A percentile compares a stretch with the other conserved stretches of the same genome.
Evolutionary conservation across 2,113 vertebrate genomes (phyloP).

Genomic region (Eira barbara): DNA sequence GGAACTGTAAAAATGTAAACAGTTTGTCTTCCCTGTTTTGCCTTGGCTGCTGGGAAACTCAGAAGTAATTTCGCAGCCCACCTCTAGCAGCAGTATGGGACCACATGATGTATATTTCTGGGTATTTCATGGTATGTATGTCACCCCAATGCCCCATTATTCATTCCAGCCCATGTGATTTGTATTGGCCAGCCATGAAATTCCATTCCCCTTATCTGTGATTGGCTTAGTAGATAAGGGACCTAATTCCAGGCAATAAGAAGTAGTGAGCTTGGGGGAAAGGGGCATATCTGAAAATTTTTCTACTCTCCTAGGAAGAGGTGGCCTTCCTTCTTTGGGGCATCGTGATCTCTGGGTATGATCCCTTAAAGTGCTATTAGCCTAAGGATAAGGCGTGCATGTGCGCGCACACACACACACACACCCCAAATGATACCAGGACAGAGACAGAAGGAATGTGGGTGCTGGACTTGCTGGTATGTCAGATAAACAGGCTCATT

Average conservation of each 20-base stretch:
- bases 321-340: background rate
- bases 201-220: background rate
- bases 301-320: background rate
- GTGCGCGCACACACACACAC: fast-evolving
- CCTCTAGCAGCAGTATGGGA: background rate
- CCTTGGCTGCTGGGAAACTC: background rate
- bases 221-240: background rate
- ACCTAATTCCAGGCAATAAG: background rate
- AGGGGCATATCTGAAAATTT: background rate
- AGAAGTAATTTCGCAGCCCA: background rate
- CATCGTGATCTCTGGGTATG: background rate
- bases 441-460: background rate
- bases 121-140: background rate
- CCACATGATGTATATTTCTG: background rate
- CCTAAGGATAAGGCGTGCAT: background rate
- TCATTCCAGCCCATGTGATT: background rate
- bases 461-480: background rate
- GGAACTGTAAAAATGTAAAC: background rate
- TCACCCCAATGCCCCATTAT: background rate
- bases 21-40: background rate
- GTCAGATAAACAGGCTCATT: background rate
- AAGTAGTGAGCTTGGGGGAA: background rate
- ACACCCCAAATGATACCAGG: background rate
- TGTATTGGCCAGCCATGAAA: background rate
- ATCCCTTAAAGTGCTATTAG: background rate